Percentiles rank a stretch among this genome's conserved stretches.
These are phyloP conservation scores for Brachyopa scutellaris DNA, from an alignment of 2,888 invertebrate genomes.

Conservation along the genomic window DNA sequence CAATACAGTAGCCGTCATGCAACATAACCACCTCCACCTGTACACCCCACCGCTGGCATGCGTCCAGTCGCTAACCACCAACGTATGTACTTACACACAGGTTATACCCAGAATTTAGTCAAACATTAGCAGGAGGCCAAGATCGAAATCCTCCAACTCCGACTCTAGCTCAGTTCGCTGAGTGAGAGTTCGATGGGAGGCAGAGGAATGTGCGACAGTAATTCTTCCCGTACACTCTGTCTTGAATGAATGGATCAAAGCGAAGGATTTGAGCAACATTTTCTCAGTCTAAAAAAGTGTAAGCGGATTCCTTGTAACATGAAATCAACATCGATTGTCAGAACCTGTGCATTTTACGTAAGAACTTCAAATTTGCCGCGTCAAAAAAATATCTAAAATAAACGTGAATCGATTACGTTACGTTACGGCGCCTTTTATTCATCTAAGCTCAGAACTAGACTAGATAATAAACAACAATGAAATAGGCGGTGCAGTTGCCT, in stretches of 20 bases:
- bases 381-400: no score
- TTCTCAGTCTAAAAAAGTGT: no score
- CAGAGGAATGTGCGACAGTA: constrained; percentile 43
- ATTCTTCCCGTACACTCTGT: constrained; percentile 54
- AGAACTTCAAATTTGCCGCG: no score
- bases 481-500: no score
- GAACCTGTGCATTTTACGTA: no score
- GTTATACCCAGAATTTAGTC: constrained; percentile 62
- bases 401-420: no score
- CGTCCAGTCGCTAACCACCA: constrained; percentile 9
- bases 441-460: no score
- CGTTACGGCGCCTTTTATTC: no score
- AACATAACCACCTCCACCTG: constrained; percentile 59
- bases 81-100: constrained; percentile 50
- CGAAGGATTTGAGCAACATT: background rate
- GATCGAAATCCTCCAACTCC: constrained; percentile 62
- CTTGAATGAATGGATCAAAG: background rate
- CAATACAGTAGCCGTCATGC: constrained; percentile 72
- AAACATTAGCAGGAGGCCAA: constrained; percentile 63
- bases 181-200: constrained; percentile 42
- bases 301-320: no score
- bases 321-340: no score
- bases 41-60: background rate
- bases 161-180: constrained; percentile 18
- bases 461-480: no score